Conservation (phyloP, 2,888 invertebrate genomes). For the Apoda limacodes region DNA sequence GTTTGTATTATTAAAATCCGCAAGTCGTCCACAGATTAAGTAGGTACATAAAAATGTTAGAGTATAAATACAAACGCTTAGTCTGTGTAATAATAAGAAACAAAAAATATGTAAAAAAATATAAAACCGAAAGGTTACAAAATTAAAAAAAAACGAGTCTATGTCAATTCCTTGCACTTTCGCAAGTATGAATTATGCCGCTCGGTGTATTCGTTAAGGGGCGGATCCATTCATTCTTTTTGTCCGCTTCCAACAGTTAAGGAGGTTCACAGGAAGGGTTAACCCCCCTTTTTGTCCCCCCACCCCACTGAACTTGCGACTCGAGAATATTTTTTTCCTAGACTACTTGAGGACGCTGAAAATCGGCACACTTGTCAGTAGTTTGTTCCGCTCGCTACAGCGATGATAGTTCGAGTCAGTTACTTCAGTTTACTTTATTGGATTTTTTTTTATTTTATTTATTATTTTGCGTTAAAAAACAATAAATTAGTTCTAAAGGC, state of each 20-base stretch:
- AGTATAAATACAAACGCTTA: constrained; percentile 23
- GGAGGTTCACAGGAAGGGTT: constrained; percentile 52
- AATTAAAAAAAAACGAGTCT: constrained; percentile 27
- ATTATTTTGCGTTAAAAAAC: too few relatives aligned
- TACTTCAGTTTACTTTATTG: constrained; percentile 32
- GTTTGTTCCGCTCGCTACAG: constrained; percentile 54
- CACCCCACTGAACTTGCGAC: constrained; percentile 54
- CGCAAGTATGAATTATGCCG: constrained; percentile 70
- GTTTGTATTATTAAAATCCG: too few relatives aligned
- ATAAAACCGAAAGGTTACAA: neutral
- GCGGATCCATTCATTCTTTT: constrained; percentile 70
- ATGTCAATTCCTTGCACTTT: constrained; percentile 65
- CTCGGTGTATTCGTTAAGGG: constrained; percentile 70
- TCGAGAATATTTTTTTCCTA: constrained; percentile 66
- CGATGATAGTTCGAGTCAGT: constrained; percentile 64
- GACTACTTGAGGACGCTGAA: constrained; percentile 58
- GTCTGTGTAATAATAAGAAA: constrained; percentile 29
- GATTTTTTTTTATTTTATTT: constrained; percentile 29
- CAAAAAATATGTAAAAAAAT: neutral
- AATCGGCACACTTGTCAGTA: constrained; percentile 68
- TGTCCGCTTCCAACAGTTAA: constrained; percentile 65
- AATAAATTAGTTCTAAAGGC: too few relatives aligned
- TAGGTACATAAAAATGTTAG: constrained; percentile 19
- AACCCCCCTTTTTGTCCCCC: constrained; percentile 28
- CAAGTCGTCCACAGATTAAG: constrained; percentile 2